Conservation (phyloP, 2,113 vertebrate genomes). For the Notarius quadriscutis region DNA sequence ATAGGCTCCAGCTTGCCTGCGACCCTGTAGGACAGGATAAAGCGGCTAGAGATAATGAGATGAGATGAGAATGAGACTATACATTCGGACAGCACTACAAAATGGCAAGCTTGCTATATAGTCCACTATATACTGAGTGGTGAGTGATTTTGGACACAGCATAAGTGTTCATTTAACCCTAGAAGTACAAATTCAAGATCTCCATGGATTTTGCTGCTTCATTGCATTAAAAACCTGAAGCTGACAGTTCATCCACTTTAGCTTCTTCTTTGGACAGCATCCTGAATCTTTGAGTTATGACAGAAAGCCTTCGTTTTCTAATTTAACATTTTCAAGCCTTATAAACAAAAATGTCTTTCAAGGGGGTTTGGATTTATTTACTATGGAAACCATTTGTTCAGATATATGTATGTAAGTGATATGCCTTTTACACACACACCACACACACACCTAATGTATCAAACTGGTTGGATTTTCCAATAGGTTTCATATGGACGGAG, state of each 20-base stretch:
- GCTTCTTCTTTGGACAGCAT: neutral
- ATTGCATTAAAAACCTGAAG: neutral
- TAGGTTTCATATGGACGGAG: slow-evolving; percentile 98
- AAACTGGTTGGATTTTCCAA: slow-evolving; percentile 53
- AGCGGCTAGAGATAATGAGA: too few species aligned
- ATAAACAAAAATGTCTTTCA: neutral
- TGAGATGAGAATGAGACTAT: too few species aligned
- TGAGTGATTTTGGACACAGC: too few species aligned
- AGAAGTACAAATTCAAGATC: neutral
- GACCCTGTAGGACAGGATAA: too few species aligned
- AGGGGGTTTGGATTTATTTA: neutral
- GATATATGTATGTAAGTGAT: neutral
- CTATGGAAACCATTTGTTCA: neutral
- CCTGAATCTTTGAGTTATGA: neutral
- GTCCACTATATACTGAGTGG: too few species aligned
- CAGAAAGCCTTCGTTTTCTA: neutral
- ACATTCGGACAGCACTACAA: too few species aligned
- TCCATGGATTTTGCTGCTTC: neutral
- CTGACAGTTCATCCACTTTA: neutral
- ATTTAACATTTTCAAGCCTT: neutral
- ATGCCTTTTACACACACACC: neutral
- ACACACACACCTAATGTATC: neutral
- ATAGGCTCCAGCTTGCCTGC: too few species aligned
- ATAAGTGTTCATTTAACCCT: neutral
- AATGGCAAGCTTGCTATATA: too few species aligned